Conservation (phyloP, 2,797 vertebrate genomes). For the Brachyalestes nurse region DNA sequence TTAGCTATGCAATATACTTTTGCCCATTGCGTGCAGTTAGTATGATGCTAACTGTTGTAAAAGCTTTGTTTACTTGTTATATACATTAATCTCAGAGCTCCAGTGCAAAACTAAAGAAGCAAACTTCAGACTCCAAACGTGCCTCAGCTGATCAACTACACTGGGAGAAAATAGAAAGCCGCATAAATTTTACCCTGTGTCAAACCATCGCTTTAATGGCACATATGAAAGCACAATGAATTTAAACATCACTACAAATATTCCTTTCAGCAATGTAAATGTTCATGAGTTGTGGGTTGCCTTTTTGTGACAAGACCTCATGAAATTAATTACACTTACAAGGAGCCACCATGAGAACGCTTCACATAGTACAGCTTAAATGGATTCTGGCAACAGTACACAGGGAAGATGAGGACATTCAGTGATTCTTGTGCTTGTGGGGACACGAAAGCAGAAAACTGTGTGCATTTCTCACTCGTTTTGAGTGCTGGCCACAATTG, state of each 20-base stretch:
- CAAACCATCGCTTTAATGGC: background rate
- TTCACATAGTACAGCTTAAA: slow-evolving; percentile 1
- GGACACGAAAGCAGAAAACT: background rate
- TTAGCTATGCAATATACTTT: no score
- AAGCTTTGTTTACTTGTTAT: background rate
- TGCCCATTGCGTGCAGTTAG: background rate
- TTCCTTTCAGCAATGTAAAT: slow-evolving; percentile 1
- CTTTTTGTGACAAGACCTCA: background rate
- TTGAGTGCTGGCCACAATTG: background rate
- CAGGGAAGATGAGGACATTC: background rate
- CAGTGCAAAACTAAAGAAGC: background rate
- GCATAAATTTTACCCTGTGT: background rate
- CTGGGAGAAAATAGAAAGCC: no score
- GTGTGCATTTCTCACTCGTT: slow-evolving; percentile 7
- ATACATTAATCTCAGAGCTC: background rate
- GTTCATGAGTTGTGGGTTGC: background rate
- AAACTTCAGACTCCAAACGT: background rate
- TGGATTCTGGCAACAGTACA: background rate
- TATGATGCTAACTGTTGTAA: background rate
- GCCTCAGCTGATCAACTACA: background rate
- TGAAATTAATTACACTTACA: background rate
- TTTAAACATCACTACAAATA: background rate
- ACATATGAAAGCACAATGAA: background rate
- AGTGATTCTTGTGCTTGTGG: background rate
- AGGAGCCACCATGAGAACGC: background rate